Base-by-base conservation (phyloP, 2,113 vertebrate species). In the Ammodytes dubius region DNA sequence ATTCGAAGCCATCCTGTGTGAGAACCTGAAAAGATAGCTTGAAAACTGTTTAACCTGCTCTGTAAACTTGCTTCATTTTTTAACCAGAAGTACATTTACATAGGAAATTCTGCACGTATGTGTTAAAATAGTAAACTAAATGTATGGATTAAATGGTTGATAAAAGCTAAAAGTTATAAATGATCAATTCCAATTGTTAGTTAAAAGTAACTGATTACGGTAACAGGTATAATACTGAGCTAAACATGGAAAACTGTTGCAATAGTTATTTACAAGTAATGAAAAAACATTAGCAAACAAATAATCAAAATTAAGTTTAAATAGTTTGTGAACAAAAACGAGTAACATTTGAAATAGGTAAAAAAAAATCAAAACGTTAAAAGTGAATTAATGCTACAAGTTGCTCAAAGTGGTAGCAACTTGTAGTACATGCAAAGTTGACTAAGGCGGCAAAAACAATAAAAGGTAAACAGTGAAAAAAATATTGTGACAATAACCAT, bases 1-100 rank as follows among this genome's bases (percentile, higher is more conserved):
- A 66, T 74, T 52, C 49, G 52, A 81, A 53, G 27, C 6, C 76
- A 57, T 15, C 17, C n/a, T 56, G 15, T 65, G 52, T 71, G 43
- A 45, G 54, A 71, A 77, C 54, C 27, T 27, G 27, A 27, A 27
- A 27, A 27, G 27, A 17, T 4, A 14, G 45, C n/a, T 59, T 7
- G n/a, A 14, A 64, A 9, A 54, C 6, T 59, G 7, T 8, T 63
- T 10, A 12, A 50, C 35, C 39, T 71, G 39, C 43, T 65, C 63
- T 81, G 5, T 56, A 84, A 69, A 50, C 35, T 8, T 43, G n/a
- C n/a, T 50, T 43, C 9, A 27, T 27, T 27, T 27, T 27, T 10
- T 13, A 76, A 45, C 45, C 27, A 27, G 27, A 27, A 27, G 27
- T 27, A 27, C 27, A 27, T 27, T 27, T 27, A 27, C 27, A 27